Evolutionary conservation across 2,113 vertebrate species (phyloP).

Genomic region (Zapornia atra): DNA sequence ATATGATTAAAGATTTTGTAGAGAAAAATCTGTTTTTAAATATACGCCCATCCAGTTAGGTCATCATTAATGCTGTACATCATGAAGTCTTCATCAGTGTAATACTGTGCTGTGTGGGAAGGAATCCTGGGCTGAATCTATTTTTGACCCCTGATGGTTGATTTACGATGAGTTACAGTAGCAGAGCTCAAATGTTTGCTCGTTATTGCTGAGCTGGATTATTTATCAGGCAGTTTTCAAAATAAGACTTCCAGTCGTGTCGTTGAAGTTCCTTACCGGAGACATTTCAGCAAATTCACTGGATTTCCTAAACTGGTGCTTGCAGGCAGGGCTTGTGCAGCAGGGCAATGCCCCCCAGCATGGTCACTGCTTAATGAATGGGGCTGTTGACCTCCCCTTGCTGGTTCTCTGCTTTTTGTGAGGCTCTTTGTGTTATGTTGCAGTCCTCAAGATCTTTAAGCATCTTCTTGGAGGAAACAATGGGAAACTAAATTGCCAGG

Average conservation of each 20-base stretch:
- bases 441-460: not conserved
- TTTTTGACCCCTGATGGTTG: conserved; percentile 7
- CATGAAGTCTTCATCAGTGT: not conserved
- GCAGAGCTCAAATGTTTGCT: not conserved
- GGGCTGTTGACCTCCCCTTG: not conserved
- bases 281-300: not conserved
- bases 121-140: not conserved
- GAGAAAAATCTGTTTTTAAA: not conserved
- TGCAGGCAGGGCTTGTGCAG: fast-evolving
- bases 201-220: conserved; percentile 14
- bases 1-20: not conserved
- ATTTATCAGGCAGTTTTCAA: not conserved
- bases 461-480: not conserved
- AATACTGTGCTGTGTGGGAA: not conserved
- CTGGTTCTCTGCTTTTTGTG: not conserved
- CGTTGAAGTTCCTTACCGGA: not conserved
- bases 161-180: not conserved
- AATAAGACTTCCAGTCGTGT: not conserved
- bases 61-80: not conserved
- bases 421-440: not conserved
- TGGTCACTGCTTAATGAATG: not conserved
- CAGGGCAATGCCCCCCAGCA: not conserved
- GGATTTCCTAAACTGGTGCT: not conserved
- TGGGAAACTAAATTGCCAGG: not conserved
- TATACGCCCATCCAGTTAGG: not conserved